Percentiles rank a stretch among this genome's conserved stretches.
These are phyloP conservation scores for Dasypolia templi DNA, from an alignment of 2,888 invertebrate genomes.

Conservation along the genomic window DNA sequence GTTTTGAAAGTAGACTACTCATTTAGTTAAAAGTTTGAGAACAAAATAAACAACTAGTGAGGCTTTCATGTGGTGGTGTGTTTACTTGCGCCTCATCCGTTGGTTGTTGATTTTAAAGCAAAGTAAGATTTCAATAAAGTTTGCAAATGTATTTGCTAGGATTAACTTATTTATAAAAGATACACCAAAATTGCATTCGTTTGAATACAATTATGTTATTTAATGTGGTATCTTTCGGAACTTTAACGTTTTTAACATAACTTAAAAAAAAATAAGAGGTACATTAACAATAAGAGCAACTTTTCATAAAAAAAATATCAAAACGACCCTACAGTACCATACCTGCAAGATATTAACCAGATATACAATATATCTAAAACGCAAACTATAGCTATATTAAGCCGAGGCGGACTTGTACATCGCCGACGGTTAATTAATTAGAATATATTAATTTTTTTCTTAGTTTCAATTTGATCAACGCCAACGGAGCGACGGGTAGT, in stretches of 20 bases:
- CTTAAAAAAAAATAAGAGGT: neutral
- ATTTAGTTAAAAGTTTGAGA: constrained; percentile 26
- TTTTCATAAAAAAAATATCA: neutral
- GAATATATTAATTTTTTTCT: neutral
- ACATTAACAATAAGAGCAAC: neutral
- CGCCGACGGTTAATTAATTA: constrained; percentile 13
- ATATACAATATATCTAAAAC: neutral
- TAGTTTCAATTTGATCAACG: constrained; percentile 8
- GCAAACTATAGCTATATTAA: neutral
- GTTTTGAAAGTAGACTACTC: no score
- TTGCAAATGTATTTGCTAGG: neutral
- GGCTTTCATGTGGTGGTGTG: neutral
- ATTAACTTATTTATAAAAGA: neutral
- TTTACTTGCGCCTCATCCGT: neutral
- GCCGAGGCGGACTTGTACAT: neutral
- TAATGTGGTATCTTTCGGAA: no score
- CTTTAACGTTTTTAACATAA: no score
- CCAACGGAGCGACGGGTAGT: neutral
- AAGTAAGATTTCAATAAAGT: neutral
- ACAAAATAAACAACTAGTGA: constrained; percentile 23
- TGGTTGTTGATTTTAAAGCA: neutral
- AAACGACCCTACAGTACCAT: neutral
- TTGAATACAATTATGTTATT: no score
- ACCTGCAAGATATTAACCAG: neutral
- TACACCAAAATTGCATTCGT: neutral